Base-by-base conservation (phyloP, 2,888 invertebrate genomes). In the Mythimna impura region DNA sequence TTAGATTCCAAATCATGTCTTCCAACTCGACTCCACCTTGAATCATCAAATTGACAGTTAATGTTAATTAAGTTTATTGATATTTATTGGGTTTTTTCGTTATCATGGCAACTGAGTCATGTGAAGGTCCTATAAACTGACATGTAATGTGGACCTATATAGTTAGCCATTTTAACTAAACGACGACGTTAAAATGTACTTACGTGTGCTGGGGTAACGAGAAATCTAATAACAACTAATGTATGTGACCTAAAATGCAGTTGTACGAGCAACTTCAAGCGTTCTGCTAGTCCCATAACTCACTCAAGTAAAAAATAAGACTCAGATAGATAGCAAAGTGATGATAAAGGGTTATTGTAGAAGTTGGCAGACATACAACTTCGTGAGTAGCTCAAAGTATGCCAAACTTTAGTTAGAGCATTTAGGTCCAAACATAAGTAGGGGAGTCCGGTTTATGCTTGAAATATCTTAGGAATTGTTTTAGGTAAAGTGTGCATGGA, bases 281-380 rank as follows among this genome's bases (percentile, higher is more conserved):
- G 12, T 43, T 22, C 54, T 34, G 20, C 22, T 22, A 54, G 43
- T 57, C 58, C 20, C 22, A 71, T 77, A 66, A 66, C 54, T 74
- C 66, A 63, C 14, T 66, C 12, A 52, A 62, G 17, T 74, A 80
- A 80, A 62, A 80, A 80, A 66, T 43, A 77, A 78, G 57, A 20
- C 43, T 58, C 34, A 36, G 36, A 79, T 79, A 63, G 62, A 62
- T 58, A 73, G 66, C 63, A 63, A 73, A 62, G 66, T 80, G 57
- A 80, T 80, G 80, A 77, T 80, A 66, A 74, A 77, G 66, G 76
- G 76, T 80, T 80, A 77, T 73, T 66, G 57, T 73, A 30, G 58
- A 77, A 80, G 74, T 80, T 80, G 74, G 74, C 66, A 73, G 66
- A 80, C 80, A 74, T 62, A 77, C 80, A 73, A 80, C 36, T 66